Evolutionary conservation across 2,888 invertebrate species (phyloP).

Genomic region (Heteromyza rotundicornis): DNA sequence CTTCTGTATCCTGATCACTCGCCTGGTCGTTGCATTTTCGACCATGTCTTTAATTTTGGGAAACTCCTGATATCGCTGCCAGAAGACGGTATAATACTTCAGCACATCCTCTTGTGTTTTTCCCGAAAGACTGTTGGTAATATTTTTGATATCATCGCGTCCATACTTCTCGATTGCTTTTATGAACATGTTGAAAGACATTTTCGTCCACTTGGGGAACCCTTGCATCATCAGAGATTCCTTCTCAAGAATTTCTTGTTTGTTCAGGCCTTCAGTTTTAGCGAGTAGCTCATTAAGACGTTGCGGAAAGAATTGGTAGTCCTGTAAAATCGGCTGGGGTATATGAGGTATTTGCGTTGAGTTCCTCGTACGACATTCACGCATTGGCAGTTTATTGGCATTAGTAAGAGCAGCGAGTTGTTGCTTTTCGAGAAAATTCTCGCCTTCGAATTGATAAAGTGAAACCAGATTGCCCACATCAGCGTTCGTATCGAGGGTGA

Average conservation of each 20-base stretch:
- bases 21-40: no score
- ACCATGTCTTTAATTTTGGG: conserved; percentile 97
- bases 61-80: conserved; percentile 96
- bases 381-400: conserved; percentile 99
- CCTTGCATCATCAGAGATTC: conserved; percentile 92
- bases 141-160: conserved; percentile 95
- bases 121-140: conserved; percentile 95
- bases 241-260: conserved; percentile 91
- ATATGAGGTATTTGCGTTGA: conserved; percentile 98
- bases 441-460: conserved; percentile 97
- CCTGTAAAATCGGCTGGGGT: conserved; percentile 98
- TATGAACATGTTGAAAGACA: conserved; percentile 99
- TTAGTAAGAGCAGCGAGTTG: conserved; percentile 86
- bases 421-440: conserved; percentile 95
- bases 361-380: conserved; percentile 98
- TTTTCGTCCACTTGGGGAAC: conserved; percentile 96
- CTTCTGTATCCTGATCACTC: no score
- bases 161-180: conserved; percentile 99
- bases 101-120: conserved; percentile 96
- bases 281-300: conserved; percentile 95
- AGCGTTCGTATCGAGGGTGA: conserved; percentile 82
- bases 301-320: conserved; percentile 99
- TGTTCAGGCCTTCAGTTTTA: conserved; percentile 87
- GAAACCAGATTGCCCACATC: conserved; percentile 72
- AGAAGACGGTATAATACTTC: conserved; percentile 97